Evolutionary conservation across 1,140 invertebrate species (phyloP).

Genomic region (Sogatella furcifera): DNA sequence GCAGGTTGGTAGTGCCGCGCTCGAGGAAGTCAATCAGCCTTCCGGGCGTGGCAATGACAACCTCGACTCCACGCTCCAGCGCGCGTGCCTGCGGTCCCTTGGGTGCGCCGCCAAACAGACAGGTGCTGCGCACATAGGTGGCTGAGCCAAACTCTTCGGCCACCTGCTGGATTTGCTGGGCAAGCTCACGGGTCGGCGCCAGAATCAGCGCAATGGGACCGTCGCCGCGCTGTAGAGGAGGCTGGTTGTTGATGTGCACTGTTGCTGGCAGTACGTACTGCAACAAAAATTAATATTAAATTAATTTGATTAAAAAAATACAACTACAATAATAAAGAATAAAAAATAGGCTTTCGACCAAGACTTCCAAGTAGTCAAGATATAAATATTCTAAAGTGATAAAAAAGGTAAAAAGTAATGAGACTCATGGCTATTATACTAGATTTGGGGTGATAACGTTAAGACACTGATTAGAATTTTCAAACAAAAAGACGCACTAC

Average conservation of each 20-base stretch:
- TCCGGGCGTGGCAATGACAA: constrained; percentile 83
- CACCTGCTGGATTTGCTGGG: constrained; percentile 79
- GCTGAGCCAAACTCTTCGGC: constrained; percentile 67
- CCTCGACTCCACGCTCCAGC: constrained; percentile 74
- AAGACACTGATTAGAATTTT: too few relatives aligned
- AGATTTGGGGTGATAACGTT: too few relatives aligned
- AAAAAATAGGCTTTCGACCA: too few relatives aligned
- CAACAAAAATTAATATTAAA: not conserved
- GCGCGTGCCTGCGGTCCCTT: constrained; percentile 65
- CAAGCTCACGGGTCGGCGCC: constrained; percentile 75
- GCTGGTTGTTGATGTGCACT: constrained; percentile 68
- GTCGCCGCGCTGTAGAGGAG: constrained; percentile 49
- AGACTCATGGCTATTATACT: too few relatives aligned
- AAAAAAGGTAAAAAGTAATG: too few relatives aligned
- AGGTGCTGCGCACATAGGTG: constrained; percentile 67
- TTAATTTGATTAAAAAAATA: too few relatives aligned
- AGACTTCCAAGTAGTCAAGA: too few relatives aligned
- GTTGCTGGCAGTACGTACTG: constrained; percentile 47
- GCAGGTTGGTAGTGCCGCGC: constrained; percentile 72
- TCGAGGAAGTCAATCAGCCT: constrained; percentile 85
- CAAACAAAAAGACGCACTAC: too few relatives aligned
- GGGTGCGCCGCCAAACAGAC: constrained; percentile 81
- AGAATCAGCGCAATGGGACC: constrained; percentile 65
- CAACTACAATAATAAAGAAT: too few relatives aligned
- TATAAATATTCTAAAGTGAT: too few relatives aligned